A percentile compares a stretch with the other conserved stretches of the same genome.
phyloP scores from a whole-genome alignment of 2,113 vertebrate species.

The Corvus hawaiiensis region DNA sequence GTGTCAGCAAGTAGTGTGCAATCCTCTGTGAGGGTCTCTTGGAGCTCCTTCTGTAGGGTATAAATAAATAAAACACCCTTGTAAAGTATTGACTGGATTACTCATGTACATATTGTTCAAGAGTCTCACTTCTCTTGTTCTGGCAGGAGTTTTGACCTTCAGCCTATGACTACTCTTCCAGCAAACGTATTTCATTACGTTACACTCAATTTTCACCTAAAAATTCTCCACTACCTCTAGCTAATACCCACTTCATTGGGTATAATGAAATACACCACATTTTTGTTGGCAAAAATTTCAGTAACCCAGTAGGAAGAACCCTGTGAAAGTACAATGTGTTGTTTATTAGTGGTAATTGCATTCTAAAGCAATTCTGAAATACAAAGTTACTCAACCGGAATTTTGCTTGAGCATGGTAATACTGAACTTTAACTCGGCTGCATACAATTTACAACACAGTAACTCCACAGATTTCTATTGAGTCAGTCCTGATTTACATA shows the following conservation, averaged over 20 bases:
- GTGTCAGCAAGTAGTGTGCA: background rate
- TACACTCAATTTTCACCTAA: background rate
- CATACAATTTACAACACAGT: background rate
- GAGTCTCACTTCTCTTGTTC: background rate
- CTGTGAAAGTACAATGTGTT: background rate
- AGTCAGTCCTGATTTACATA: background rate
- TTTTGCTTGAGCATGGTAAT: background rate
- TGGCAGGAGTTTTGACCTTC: background rate
- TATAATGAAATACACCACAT: background rate
- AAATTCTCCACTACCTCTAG: background rate
- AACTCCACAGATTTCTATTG: background rate
- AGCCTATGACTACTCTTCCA: background rate
- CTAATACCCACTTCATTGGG: background rate
- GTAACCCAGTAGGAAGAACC: background rate
- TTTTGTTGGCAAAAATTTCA: background rate
- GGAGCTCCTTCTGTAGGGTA: background rate
- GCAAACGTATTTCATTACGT: background rate
- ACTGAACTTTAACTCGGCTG: background rate
- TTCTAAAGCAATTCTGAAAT: background rate
- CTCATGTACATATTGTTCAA: background rate
- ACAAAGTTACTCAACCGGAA: background rate
- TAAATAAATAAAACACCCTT: background rate
- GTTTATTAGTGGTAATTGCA: background rate
- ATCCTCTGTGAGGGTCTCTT: fast-evolving
- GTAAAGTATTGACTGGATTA: background rate